Conservation (phyloP, 1,140 invertebrate species). For the Brachionus calyciflorus region DNA sequence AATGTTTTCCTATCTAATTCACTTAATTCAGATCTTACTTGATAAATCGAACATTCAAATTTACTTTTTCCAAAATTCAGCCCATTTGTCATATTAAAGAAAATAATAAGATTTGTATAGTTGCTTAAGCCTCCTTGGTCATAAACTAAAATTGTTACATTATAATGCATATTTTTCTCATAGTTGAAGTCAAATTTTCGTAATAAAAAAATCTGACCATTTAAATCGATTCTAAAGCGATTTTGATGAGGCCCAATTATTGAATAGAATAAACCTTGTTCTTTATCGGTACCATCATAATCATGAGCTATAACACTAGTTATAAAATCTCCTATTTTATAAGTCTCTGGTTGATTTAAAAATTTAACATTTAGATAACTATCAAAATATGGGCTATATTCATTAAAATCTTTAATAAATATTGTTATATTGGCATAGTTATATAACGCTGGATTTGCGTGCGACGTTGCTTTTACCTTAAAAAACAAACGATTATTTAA, state of each 20-base stretch:
- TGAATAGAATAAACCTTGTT: background rate
- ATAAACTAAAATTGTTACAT: constrained; percentile 12
- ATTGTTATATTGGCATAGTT: background rate
- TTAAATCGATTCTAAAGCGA: constrained; percentile 41
- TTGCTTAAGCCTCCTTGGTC: constrained; percentile 16
- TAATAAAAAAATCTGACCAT: background rate
- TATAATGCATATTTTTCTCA: background rate
- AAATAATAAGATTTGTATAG: background rate
- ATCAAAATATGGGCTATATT: constrained; percentile 28
- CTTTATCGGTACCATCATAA: background rate
- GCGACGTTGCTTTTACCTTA: constrained; percentile 17
- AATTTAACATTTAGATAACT: background rate
- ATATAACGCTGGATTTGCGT: background rate
- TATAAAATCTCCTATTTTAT: background rate
- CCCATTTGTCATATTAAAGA: background rate
- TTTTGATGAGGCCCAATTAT: constrained; percentile 15
- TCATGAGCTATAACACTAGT: background rate
- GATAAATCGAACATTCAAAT: background rate
- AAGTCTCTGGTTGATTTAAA: constrained; percentile 20
- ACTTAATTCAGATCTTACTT: background rate
- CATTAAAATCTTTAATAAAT: constrained; percentile 6
- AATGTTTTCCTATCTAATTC: background rate
- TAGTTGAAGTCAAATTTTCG: constrained; percentile 20
- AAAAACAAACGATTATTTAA: background rate
- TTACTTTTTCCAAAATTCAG: background rate